A percentile compares a stretch with the other conserved stretches of the same genome.
phyloP scores from a whole-genome alignment of 2,888 invertebrate genomes.

The Drosophila mettleri region DNA sequence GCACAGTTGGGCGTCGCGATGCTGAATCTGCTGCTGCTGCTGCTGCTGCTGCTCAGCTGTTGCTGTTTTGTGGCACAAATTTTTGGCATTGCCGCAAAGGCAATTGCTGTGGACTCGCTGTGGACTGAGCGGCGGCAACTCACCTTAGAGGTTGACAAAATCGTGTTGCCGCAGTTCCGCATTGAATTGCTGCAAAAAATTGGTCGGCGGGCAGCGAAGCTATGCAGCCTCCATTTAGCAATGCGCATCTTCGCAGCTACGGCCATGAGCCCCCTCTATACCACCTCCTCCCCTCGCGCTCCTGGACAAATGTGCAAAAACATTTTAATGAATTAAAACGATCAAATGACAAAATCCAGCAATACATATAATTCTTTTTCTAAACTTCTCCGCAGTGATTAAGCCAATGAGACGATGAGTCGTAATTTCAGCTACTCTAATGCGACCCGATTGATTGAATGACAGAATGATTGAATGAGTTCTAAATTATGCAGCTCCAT shows the following conservation, averaged over 20 bases:
- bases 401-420: constrained; percentile 26
- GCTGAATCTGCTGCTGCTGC: constrained; percentile 47
- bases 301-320: constrained; percentile 60
- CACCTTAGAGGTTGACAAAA: constrained; percentile 75
- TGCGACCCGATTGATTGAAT: neutral
- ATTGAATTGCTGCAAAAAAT: constrained; percentile 68
- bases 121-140: constrained; percentile 48
- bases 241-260: constrained; percentile 43
- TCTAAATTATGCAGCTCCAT: neutral
- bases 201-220: constrained; percentile 61
- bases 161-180: constrained; percentile 74
- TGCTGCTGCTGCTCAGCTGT: constrained; percentile 36
- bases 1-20: constrained; percentile 54
- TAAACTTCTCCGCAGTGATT: constrained; percentile 41
- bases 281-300: neutral
- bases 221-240: constrained; percentile 49
- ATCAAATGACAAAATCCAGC: constrained; percentile 42
- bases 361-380: constrained; percentile 33
- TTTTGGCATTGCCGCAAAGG: constrained; percentile 64
- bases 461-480: neutral
- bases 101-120: constrained; percentile 33
- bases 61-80: constrained; percentile 65
- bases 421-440: constrained; percentile 12
- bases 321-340: constrained; percentile 75
- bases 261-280: neutral